Conservation (phyloP, 2,113 vertebrate species). For the Antigone vipio region DNA sequence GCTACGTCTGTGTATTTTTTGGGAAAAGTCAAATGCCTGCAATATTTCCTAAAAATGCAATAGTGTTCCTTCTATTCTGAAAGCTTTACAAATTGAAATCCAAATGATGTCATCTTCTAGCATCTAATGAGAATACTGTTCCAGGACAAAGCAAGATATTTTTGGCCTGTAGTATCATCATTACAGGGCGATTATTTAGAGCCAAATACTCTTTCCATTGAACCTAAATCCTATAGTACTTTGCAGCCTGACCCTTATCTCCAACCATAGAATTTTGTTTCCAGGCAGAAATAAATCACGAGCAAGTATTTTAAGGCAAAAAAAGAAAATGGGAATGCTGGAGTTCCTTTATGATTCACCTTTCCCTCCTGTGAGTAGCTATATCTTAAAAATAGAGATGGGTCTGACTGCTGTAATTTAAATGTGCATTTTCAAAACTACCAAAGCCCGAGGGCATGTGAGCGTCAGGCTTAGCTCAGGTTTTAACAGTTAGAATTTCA, state of each 20-base stretch:
- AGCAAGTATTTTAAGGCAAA: not conserved
- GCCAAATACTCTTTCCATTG: not conserved
- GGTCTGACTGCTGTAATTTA: not conserved
- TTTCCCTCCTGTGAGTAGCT: not conserved
- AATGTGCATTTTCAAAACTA: not conserved
- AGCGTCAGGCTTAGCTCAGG: not conserved
- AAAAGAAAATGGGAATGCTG: not conserved
- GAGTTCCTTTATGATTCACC: not conserved
- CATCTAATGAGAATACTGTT: not conserved
- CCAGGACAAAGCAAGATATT: not conserved
- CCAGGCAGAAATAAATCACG: slow-evolving; percentile 11
- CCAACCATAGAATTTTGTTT: not conserved
- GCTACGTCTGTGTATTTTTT: not conserved
- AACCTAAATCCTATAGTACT: not conserved
- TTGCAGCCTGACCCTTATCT: not conserved
- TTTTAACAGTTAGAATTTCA: not conserved
- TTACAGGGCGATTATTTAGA: not conserved
- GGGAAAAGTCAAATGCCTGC: not conserved
- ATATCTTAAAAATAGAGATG: not conserved
- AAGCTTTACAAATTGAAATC: not conserved
- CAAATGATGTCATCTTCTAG: not conserved
- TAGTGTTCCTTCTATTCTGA: not conserved
- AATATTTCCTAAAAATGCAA: not conserved
- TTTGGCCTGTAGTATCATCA: not conserved
- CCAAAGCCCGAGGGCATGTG: not conserved